Evolutionary conservation across 2,888 invertebrate genomes (phyloP).

Genomic region (Bombyx huttoni): DNA sequence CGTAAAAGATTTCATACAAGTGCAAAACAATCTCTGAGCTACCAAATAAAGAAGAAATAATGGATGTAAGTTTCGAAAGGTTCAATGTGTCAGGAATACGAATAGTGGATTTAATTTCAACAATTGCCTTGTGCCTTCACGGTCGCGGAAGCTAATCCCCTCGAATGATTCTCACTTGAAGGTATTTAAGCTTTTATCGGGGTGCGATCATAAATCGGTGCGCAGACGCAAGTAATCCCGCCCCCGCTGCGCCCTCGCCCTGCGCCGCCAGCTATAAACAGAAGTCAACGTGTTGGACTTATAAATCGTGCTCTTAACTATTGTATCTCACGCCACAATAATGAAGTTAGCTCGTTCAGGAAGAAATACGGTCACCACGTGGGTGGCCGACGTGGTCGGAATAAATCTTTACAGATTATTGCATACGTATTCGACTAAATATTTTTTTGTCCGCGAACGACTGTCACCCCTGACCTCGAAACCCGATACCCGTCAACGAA

Average conservation of each 20-base stretch:
- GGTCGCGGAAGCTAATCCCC: conserved; percentile 29
- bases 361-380: conserved; percentile 67
- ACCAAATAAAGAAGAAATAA: too few species aligned
- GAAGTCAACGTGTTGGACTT: conserved; percentile 72
- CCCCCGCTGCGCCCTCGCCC: conserved; percentile 51
- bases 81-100: too few species aligned
- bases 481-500: conserved; percentile 15
- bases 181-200: conserved; percentile 72
- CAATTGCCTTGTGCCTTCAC: neutral
- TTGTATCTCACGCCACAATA: conserved; percentile 72
- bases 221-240: conserved; percentile 64
- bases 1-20: too few species aligned
- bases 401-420: conserved; percentile 63
- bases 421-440: conserved; percentile 49
- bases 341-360: conserved; percentile 71
- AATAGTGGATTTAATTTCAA: neutral
- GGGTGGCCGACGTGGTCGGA: conserved; percentile 58
- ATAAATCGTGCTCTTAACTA: conserved; percentile 72
- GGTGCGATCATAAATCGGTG: conserved; percentile 62
- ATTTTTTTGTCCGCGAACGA: conserved; percentile 53
- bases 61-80: too few species aligned
- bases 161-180: conserved; percentile 59
- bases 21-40: too few species aligned
- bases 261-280: conserved; percentile 66
- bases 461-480: conserved; percentile 37